Percentiles rank a stretch among this genome's conserved stretches.
Conservation (phyloP, 2,113 vertebrate species). For the Barnardius zonarius region DNA sequence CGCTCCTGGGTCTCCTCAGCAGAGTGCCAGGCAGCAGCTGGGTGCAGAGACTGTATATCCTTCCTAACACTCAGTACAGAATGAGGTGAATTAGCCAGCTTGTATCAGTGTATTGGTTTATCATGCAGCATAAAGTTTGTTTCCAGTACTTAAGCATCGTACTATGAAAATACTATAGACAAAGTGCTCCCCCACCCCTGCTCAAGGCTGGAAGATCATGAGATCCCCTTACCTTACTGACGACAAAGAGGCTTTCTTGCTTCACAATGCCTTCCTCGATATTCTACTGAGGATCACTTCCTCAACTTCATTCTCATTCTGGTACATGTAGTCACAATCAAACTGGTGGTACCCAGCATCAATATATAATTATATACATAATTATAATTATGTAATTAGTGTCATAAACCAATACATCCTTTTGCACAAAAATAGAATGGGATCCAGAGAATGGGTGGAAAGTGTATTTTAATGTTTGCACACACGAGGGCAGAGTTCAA, state of each 20-base stretch:
- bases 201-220: not conserved
- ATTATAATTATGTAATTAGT: not conserved
- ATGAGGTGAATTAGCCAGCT: not conserved
- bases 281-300: slow-evolving; percentile 74
- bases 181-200: not conserved
- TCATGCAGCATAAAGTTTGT: not conserved
- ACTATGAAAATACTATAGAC: not conserved
- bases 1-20: not conserved
- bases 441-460: not conserved
- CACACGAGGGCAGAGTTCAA: slow-evolving; percentile 37
- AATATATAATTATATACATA: not conserved
- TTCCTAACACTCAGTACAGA: not conserved
- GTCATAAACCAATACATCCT: not conserved
- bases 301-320: slow-evolving; percentile 82
- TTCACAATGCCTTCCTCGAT: slow-evolving; percentile 77
- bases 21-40: not conserved
- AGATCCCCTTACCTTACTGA: slow-evolving; percentile 80
- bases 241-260: slow-evolving; percentile 83
- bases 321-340: slow-evolving; percentile 79
- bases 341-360: slow-evolving; percentile 80
- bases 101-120: not conserved
- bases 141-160: not conserved
- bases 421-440: not conserved
- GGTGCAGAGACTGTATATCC: not conserved
- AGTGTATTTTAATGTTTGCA: not conserved